These are phyloP conservation scores for Coenobita brevimanus DNA, from an alignment of 1,140 invertebrate genomes.

Conservation along the genomic window DNA sequence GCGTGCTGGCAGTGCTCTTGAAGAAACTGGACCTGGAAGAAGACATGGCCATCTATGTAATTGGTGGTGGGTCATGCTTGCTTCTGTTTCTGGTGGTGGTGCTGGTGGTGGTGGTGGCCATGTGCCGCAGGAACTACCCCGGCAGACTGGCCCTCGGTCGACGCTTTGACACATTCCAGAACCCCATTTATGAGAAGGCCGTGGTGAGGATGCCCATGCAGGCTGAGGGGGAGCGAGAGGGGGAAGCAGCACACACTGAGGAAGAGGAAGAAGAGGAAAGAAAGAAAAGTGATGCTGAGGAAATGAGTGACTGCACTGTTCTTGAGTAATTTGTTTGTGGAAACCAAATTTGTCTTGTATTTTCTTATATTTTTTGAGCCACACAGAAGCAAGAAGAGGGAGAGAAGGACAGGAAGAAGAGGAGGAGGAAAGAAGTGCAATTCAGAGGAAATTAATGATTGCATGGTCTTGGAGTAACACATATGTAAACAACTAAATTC, in stretches of 20 bases:
- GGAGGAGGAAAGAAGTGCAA: no score
- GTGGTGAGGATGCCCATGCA: conserved; percentile 66
- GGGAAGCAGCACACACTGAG: conserved; percentile 7
- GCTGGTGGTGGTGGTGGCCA: conserved; percentile 41
- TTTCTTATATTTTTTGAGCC: no score
- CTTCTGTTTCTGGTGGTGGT: conserved; percentile 13
- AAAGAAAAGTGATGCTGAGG: conserved; percentile 63
- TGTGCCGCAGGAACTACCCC: conserved; percentile 72
- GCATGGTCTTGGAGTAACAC: no score
- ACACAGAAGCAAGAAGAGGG: no score
- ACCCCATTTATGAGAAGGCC: conserved; percentile 72
- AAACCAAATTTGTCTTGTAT: background rate
- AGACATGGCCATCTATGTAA: conserved; percentile 20
- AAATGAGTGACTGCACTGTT: conserved; percentile 67
- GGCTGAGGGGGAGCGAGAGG: conserved; percentile 42
- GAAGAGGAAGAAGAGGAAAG: conserved; percentile 42
- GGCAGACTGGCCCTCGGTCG: conserved; percentile 72
- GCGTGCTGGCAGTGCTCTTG: background rate
- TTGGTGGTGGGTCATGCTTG: conserved; percentile 14
- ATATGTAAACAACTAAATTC: no score
- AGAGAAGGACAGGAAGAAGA: no score
- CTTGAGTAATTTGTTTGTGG: conserved; percentile 36
- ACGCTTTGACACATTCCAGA: conserved; percentile 73
- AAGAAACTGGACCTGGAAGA: conserved; percentile 35
- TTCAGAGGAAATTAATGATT: no score